Percentiles rank a stretch among this genome's conserved stretches.
These are phyloP conservation scores for Drosophila subsilvestris DNA, from an alignment of 2,888 invertebrate genomes.

Conservation along the genomic window DNA sequence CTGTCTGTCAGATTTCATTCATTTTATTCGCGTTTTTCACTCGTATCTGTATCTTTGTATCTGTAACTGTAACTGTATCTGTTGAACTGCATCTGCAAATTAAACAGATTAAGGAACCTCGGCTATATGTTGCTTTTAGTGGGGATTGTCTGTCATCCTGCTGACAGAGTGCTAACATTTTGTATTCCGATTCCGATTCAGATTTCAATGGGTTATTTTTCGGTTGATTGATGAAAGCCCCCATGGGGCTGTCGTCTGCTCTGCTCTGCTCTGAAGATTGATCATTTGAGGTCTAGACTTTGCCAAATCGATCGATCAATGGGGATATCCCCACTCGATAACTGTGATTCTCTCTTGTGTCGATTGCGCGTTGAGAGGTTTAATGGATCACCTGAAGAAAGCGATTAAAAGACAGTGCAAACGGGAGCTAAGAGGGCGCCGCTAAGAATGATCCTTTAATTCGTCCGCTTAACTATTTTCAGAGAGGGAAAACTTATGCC, in stretches of 20 bases:
- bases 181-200: constrained; percentile 63
- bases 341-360: constrained; percentile 5
- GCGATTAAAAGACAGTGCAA: not conserved
- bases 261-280: constrained; percentile 22
- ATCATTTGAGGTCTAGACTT: constrained; percentile 29
- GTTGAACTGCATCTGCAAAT: constrained; percentile 55
- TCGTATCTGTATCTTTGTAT: not conserved
- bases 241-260: not conserved
- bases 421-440: no score
- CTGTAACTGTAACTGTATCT: constrained; percentile 15
- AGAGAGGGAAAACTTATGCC: no score
- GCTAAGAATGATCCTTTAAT: no score
- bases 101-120: constrained; percentile 23
- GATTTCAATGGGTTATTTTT: constrained; percentile 62
- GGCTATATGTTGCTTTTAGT: not conserved
- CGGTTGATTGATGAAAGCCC: constrained; percentile 40
- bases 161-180: constrained; percentile 72
- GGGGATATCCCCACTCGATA: constrained; percentile 1
- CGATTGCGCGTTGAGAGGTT: not conserved
- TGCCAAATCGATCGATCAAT: constrained; percentile 32
- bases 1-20: constrained; percentile 64
- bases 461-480: no score
- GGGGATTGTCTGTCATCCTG: constrained; percentile 17
- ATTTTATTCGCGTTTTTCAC: constrained; percentile 51
- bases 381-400: not conserved